Conservation (phyloP, 2,888 invertebrate species). For the Chrysomela aeneicollis region DNA sequence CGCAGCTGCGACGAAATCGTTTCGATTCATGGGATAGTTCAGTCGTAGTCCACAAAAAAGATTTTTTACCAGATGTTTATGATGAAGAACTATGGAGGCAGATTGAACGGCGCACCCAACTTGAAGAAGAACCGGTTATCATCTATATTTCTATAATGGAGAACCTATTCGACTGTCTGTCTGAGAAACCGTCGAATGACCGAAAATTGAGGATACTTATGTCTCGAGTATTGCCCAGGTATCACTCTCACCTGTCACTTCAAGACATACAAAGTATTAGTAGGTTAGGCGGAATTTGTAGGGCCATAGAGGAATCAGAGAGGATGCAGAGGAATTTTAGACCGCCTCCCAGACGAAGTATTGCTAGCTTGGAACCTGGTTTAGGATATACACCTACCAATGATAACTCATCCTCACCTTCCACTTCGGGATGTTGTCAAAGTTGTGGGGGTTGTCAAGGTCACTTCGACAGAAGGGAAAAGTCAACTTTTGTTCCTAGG, state of each 20-base stretch:
- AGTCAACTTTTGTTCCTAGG: too few species aligned
- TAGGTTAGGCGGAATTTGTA: conserved; percentile 10
- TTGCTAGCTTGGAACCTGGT: conserved; percentile 14
- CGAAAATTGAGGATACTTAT: conserved; percentile 10
- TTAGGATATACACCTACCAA: background rate
- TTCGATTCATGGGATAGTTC: conserved; percentile 13
- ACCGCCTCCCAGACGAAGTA: conserved; percentile 3
- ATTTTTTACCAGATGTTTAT: conserved; percentile 10
- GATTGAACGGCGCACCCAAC: conserved; percentile 18
- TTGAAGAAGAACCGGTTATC: conserved; percentile 11
- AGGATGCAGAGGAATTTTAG: conserved; percentile 1
- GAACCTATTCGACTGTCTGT: conserved; percentile 16
- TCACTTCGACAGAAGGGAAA: too few species aligned
- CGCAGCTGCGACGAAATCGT: conserved; percentile 3
- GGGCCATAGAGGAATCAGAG: conserved; percentile 16
- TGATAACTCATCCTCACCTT: background rate
- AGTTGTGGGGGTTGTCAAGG: background rate
- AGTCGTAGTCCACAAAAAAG: background rate
- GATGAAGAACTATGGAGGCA: conserved; percentile 17
- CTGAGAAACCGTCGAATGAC: conserved; percentile 1
- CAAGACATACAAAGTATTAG: conserved; percentile 5
- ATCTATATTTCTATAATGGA: conserved; percentile 21
- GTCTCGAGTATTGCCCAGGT: background rate
- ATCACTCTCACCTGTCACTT: conserved; percentile 7
- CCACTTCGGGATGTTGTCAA: too few species aligned